Conservation (phyloP, 2,888 invertebrate genomes). For the Lepetodrilus schrolli region DNA sequence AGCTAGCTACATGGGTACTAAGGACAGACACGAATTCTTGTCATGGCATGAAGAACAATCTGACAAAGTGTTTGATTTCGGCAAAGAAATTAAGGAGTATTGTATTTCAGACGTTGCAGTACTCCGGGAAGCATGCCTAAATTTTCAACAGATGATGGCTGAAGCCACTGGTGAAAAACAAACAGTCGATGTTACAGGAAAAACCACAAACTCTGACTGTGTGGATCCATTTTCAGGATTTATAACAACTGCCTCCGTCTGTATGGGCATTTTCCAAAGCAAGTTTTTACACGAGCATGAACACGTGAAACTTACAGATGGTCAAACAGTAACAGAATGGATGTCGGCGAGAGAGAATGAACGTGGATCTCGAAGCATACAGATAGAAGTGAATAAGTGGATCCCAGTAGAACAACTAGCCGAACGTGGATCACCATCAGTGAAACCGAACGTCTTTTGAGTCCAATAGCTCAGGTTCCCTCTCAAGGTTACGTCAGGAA, state of each 20-base stretch:
- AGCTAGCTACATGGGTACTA: neutral
- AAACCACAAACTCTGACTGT: neutral
- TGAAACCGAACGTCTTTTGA: neutral
- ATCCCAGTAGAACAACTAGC: neutral
- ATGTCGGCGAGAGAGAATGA: neutral
- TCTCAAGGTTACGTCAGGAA: slow-evolving; percentile 32
- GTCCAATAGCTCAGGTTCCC: slow-evolving; percentile 36
- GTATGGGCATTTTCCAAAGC: neutral
- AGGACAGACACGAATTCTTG: slow-evolving; percentile 18
- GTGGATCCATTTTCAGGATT: neutral
- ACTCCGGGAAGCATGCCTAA: slow-evolving; percentile 23
- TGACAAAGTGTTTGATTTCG: slow-evolving; percentile 43
- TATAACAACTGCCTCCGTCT: neutral
- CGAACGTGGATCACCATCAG: neutral
- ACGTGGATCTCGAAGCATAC: neutral
- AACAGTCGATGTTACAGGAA: too few relatives aligned
- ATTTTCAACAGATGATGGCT: slow-evolving; percentile 33
- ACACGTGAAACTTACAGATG: neutral
- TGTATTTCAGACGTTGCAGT: slow-evolving; percentile 47
- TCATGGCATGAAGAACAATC: slow-evolving; percentile 33
- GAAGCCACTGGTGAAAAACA: neutral
- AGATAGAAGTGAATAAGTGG: neutral
- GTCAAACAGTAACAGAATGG: neutral
- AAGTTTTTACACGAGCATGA: neutral
- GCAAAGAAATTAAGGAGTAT: slow-evolving; percentile 43